A percentile compares a stretch with the other conserved stretches of the same genome.
These are phyloP conservation scores for Halcyon senegalensis DNA, from an alignment of 2,113 vertebrate genomes.

Conservation along the genomic window DNA sequence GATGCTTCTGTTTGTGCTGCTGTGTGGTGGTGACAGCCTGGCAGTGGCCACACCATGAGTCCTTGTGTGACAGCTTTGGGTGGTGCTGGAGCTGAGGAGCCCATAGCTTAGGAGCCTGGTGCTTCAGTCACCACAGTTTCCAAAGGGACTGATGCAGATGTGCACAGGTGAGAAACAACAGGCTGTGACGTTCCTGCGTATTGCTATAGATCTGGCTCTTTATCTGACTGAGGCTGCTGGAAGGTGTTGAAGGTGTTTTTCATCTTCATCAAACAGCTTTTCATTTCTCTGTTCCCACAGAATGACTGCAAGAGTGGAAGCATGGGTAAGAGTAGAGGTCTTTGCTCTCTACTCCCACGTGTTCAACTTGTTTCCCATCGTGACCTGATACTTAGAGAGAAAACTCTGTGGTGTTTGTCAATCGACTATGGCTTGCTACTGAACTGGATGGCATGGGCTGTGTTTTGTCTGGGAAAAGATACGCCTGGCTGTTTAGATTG, in stretches of 20 bases:
- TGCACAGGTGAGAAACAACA: conserved; percentile 18
- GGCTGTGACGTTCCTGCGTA: accelerated
- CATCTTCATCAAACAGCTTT: background rate
- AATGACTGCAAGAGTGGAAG: background rate
- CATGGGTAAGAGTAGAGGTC: background rate
- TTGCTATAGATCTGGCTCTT: background rate
- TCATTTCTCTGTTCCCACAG: background rate
- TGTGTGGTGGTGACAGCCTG: background rate
- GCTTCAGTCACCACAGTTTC: background rate
- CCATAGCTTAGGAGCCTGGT: no score
- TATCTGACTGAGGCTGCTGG: background rate
- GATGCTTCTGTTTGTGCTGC: no score
- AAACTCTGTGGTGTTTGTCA: background rate
- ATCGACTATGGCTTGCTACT: accelerated
- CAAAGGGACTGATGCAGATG: background rate
- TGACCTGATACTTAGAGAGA: background rate
- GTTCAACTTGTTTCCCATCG: background rate
- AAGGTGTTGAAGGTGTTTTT: background rate
- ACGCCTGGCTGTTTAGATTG: background rate
- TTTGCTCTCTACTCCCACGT: background rate
- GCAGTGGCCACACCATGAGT: accelerated
- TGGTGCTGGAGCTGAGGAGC: background rate
- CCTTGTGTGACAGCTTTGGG: background rate
- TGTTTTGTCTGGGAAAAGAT: background rate
- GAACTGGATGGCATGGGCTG: background rate